Conservation (phyloP, 2,113 vertebrate genomes). For the Stegastes partitus region DNA sequence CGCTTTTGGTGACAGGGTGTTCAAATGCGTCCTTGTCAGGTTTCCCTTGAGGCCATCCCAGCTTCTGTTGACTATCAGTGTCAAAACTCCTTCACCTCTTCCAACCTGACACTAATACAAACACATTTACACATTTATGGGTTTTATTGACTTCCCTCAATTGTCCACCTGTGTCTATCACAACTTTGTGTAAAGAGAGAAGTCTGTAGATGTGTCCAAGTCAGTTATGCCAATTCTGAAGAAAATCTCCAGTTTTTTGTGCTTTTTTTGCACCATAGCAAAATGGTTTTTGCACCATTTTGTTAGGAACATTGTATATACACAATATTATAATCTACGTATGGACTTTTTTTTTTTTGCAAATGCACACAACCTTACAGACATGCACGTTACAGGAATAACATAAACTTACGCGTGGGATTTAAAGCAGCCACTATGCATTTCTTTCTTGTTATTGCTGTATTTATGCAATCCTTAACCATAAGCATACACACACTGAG, state of each 20-base stretch:
- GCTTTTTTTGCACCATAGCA: not conserved
- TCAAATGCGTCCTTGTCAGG: slow-evolving; percentile 33
- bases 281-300: no score
- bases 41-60: slow-evolving; percentile 53
- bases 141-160: not conserved
- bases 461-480: slow-evolving; percentile 27
- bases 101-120: slow-evolving; percentile 12
- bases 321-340: not conserved
- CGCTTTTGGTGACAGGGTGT: slow-evolving; percentile 45
- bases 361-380: slow-evolving; percentile 13
- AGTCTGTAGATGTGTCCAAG: not conserved
- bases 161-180: not conserved
- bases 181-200: not conserved
- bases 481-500: not conserved
- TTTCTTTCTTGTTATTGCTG: slow-evolving; percentile 39
- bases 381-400: slow-evolving; percentile 10
- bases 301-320: slow-evolving; percentile 5
- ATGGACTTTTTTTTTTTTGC: slow-evolving; percentile 19
- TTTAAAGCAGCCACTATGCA: slow-evolving; percentile 32
- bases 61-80: slow-evolving; percentile 34
- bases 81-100: slow-evolving; percentile 45
- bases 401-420: slow-evolving; percentile 29
- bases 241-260: not conserved
- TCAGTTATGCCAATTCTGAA: not conserved
- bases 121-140: slow-evolving; percentile 7